These are phyloP conservation scores for Colostygia pectinataria DNA, from an alignment of 2,888 invertebrate species.

Conservation along the genomic window DNA sequence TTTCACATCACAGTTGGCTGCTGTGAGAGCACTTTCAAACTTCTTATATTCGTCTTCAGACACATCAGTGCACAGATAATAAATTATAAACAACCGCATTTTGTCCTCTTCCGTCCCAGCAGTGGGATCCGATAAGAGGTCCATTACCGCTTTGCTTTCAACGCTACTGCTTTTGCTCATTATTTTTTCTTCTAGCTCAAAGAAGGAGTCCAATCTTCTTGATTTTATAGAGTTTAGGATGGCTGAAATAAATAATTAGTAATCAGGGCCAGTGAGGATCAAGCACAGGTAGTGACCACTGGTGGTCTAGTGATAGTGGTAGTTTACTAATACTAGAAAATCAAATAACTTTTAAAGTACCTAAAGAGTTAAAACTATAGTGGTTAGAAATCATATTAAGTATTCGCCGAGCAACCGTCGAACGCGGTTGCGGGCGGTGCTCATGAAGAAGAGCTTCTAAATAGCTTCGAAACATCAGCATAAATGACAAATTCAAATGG, in stretches of 20 bases:
- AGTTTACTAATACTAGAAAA: too few species aligned
- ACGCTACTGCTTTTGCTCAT: conserved; percentile 92
- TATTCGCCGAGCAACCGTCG: too few species aligned
- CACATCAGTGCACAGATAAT: conserved; percentile 93
- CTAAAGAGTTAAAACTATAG: too few species aligned
- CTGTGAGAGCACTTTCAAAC: conserved; percentile 89
- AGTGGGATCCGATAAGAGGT: conserved; percentile 92
- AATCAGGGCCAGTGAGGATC: too few species aligned
- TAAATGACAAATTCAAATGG: too few species aligned
- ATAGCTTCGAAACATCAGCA: too few species aligned
- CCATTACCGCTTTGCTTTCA: conserved; percentile 92
- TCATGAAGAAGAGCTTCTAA: too few species aligned
- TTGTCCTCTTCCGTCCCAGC: conserved; percentile 96
- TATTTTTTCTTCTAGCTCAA: conserved; percentile 98
- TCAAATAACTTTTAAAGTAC: background rate
- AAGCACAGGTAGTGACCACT: too few species aligned
- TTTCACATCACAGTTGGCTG: conserved; percentile 92
- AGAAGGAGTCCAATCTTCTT: conserved; percentile 96
- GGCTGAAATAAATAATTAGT: conserved; percentile 77
- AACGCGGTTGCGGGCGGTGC: too few species aligned
- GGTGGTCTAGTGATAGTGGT: too few species aligned
- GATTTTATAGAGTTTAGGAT: conserved; percentile 93
- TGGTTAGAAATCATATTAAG: too few species aligned
- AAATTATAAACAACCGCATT: conserved; percentile 95
- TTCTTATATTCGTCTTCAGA: conserved; percentile 92